Conservation (phyloP, 2,797 vertebrate genomes). For the Fringilla coelebs region DNA sequence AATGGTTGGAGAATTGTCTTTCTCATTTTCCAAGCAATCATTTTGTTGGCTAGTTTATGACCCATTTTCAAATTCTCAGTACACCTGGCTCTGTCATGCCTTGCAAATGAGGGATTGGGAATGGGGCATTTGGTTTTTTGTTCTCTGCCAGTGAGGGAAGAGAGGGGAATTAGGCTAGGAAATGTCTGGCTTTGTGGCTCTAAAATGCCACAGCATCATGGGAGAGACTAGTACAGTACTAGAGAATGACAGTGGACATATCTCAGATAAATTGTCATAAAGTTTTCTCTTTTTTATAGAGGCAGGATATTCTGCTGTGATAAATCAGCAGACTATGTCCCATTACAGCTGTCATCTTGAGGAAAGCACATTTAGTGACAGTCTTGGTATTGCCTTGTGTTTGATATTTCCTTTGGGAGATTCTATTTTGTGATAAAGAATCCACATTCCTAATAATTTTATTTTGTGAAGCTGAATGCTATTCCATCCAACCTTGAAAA, state of each 20-base stretch:
- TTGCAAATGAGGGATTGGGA: neutral
- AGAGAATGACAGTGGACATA: fast-evolving
- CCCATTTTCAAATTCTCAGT: neutral
- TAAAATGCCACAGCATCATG: neutral
- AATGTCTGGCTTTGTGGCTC: neutral
- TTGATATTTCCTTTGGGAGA: neutral
- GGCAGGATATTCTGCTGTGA: neutral
- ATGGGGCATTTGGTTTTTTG: fast-evolving
- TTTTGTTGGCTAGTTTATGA: neutral
- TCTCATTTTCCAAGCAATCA: neutral
- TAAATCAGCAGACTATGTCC: neutral
- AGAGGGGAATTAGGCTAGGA: neutral
- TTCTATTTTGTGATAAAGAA: neutral
- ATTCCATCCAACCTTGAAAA: neutral
- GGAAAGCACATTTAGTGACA: neutral
- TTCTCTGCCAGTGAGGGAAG: neutral
- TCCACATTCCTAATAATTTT: neutral
- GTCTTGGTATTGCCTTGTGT: neutral
- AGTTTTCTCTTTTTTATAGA: neutral
- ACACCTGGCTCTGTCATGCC: neutral
- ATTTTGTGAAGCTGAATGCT: neutral
- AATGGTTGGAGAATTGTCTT: neutral
- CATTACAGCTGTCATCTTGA: neutral
- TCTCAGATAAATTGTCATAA: neutral
- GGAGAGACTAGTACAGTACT: neutral